Conservation (phyloP, 2,113 vertebrate genomes). For the Hippocampus abdominalis region DNA sequence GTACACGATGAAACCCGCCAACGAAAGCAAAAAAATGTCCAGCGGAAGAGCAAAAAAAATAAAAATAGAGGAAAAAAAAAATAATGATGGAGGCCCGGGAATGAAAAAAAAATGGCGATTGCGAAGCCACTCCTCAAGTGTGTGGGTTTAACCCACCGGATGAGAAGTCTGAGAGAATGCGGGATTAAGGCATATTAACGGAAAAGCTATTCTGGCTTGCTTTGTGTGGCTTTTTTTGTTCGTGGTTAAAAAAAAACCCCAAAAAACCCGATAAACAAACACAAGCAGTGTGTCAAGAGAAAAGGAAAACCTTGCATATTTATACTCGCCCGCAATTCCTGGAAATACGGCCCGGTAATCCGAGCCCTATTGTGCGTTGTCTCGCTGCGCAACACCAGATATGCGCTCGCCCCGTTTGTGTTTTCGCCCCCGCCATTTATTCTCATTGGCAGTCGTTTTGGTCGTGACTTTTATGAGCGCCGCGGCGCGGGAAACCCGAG, state of each 20-base stretch:
- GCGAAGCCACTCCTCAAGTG: conserved; percentile 37
- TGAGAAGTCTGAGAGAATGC: conserved; percentile 42
- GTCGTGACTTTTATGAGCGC: conserved; percentile 49
- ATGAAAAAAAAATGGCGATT: conserved; percentile 36
- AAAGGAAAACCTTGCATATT: conserved; percentile 39
- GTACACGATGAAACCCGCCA: conserved; percentile 32
- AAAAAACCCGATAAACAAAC: conserved; percentile 56
- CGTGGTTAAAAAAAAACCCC: conserved; percentile 29
- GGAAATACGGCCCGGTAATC: conserved; percentile 63
- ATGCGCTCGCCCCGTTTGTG: conserved; percentile 56
- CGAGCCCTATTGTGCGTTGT: conserved; percentile 64
- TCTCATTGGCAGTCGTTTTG: conserved; percentile 62
- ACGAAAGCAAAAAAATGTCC: conserved; percentile 46
- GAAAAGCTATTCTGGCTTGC: conserved; percentile 53
- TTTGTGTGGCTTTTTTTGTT: conserved; percentile 66
- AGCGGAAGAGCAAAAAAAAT: conserved; percentile 18
- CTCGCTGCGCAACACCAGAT: conserved; percentile 55
- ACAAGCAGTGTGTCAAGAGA: conserved; percentile 21
- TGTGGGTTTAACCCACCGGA: conserved; percentile 45
- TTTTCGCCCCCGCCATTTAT: conserved; percentile 54
- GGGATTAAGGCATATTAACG: conserved; percentile 57
- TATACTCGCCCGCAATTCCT: conserved; percentile 38
- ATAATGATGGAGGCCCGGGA: conserved; percentile 20
- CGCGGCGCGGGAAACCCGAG: conserved; percentile 39
- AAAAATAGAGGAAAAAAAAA: not conserved